Conservation (phyloP, 2,113 vertebrate species). For the Embiotoca jacksoni region DNA sequence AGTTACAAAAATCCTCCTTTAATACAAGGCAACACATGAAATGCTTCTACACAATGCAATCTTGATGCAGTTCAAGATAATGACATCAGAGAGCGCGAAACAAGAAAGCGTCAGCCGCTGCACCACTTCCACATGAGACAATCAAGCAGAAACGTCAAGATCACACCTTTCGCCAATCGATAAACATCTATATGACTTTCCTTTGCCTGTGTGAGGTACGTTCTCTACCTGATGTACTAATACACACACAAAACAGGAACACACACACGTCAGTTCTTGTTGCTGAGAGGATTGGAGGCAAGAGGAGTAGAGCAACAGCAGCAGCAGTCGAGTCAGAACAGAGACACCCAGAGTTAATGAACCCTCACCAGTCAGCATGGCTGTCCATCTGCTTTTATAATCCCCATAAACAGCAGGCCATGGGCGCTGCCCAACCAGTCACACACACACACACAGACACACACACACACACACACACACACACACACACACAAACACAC, state of each 20-base stretch:
- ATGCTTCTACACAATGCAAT: not conserved
- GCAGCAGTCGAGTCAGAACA: conserved; percentile 60
- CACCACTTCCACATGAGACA: conserved; percentile 58
- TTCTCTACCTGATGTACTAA: not conserved
- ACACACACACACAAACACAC: conserved; percentile 38
- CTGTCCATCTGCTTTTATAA: conserved; percentile 88
- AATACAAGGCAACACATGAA: conserved; percentile 6
- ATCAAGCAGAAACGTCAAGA: conserved; percentile 63
- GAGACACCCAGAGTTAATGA: conserved; percentile 85
- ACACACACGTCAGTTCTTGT: conserved; percentile 22
- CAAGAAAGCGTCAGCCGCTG: not conserved
- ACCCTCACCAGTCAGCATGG: conserved; percentile 85
- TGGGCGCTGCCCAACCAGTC: conserved; percentile 52
- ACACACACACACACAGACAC: conserved; percentile 52
- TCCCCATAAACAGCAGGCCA: conserved; percentile 79
- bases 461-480: conserved; percentile 52
- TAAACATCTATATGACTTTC: conserved; percentile 58
- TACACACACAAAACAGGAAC: conserved; percentile 6
- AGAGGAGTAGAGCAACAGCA: conserved; percentile 64
- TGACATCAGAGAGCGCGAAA: conserved; percentile 9
- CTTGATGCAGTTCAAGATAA: conserved; percentile 5
- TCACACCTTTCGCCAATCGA: conserved; percentile 59
- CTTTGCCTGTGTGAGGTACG: conserved; percentile 19
- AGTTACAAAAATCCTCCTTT: conserved; percentile 15
- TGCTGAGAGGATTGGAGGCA: conserved; percentile 53